Conservation (phyloP, 2,113 vertebrate species). For the Plectropomus leopardus region DNA sequence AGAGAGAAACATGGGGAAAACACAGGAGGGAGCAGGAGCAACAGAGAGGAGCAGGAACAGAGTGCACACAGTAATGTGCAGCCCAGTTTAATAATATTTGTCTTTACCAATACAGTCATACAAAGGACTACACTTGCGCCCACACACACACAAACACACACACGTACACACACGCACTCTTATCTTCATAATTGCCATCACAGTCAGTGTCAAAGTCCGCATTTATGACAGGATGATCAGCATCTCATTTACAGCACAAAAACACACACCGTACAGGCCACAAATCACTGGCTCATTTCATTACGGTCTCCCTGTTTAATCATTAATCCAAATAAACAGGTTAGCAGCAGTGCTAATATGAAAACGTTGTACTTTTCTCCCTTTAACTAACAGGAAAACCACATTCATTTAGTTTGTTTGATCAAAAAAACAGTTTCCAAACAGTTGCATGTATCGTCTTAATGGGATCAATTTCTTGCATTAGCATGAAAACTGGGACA, state of each 20-base stretch:
- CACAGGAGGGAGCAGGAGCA: conserved; percentile 27
- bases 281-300: conserved; percentile 22
- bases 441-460: background rate
- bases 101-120: conserved; percentile 1
- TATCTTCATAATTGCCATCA: conserved; percentile 16
- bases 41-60: conserved; percentile 15
- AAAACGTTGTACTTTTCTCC: background rate
- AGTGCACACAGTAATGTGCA: conserved; percentile 1
- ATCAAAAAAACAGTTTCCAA: background rate
- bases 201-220: conserved; percentile 65
- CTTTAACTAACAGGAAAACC: background rate
- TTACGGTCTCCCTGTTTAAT: conserved; percentile 35
- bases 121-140: background rate
- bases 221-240: conserved; percentile 63
- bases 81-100: conserved; percentile 30
- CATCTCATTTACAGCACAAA: background rate
- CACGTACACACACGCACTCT: background rate
- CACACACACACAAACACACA: conserved; percentile 30
- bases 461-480: conserved; percentile 9
- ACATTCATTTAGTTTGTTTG: background rate
- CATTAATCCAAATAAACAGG: conserved; percentile 40
- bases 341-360: background rate
- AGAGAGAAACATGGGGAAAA: conserved; percentile 5
- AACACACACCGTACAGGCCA: background rate
- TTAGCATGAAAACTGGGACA: conserved; percentile 32